Evolutionary conservation across 2,113 vertebrate species (phyloP).

Genomic region (Xyrauchen texanus): DNA sequence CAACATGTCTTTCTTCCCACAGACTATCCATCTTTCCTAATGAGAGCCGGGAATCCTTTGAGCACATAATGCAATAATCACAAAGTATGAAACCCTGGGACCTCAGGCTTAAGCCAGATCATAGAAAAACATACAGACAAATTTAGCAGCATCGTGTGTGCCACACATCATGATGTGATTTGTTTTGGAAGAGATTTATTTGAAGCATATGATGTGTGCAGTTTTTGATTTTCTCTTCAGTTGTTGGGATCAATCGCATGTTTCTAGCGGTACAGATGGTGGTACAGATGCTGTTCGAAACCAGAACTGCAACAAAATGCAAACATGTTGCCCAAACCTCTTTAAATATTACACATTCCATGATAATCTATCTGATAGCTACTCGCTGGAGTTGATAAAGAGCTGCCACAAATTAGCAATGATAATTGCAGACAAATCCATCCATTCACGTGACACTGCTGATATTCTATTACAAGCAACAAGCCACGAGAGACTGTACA

Average conservation of each 20-base stretch:
- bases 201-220: neutral
- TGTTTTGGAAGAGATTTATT: neutral
- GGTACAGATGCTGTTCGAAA: conserved; percentile 17
- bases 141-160: neutral
- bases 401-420: neutral
- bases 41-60: conserved; percentile 27
- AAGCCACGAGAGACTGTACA: no score
- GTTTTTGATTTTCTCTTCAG: neutral
- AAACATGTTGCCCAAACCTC: conserved; percentile 3
- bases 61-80: conserved; percentile 43
- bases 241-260: neutral
- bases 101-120: conserved; percentile 9
- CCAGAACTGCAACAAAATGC: neutral
- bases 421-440: neutral
- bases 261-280: conserved; percentile 6
- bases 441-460: neutral
- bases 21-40: conserved; percentile 23
- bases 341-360: neutral
- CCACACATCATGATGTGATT: neutral
- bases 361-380: neutral
- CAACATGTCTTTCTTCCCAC: conserved; percentile 7
- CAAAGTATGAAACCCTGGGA: conserved; percentile 7
- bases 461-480: neutral
- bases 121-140: neutral
- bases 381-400: neutral